A percentile compares a stretch with the other conserved stretches of the same genome.
These are phyloP conservation scores for Aphelenchoides bicaudatus DNA, from an alignment of 2,888 invertebrate species.

Conservation along the genomic window DNA sequence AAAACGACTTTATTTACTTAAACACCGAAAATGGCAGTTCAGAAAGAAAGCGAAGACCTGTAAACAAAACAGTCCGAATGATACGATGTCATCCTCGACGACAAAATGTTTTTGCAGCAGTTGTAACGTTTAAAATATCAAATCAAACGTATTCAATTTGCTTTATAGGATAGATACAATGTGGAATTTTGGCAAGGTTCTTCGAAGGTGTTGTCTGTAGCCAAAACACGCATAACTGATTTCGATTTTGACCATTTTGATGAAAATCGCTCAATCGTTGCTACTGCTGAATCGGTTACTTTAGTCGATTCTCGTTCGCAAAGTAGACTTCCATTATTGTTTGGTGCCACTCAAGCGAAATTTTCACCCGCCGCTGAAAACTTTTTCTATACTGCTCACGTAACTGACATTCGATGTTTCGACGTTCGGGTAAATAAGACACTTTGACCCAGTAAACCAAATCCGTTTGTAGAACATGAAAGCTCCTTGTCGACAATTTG, in stretches of 20 bases:
- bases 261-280: slow-evolving; percentile 17
- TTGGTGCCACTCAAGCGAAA: slow-evolving; percentile 29
- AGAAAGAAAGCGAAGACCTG: too few species aligned
- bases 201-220: neutral
- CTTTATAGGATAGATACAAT: slow-evolving; percentile 17
- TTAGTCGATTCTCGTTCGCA: slow-evolving; percentile 21
- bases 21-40: too few species aligned
- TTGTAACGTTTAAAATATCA: slow-evolving; percentile 14
- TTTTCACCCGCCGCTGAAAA: slow-evolving; percentile 25
- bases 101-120: slow-evolving; percentile 21
- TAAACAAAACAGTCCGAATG: neutral
- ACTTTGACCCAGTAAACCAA: neutral
- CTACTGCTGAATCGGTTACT: neutral
- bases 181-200: slow-evolving; percentile 19
- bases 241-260: slow-evolving; percentile 28
- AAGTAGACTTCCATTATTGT: slow-evolving; percentile 16
- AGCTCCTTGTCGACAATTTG: slow-evolving; percentile 27
- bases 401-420: slow-evolving; percentile 28
- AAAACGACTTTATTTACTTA: neutral
- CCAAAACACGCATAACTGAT: slow-evolving; percentile 25
- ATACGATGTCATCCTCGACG: slow-evolving; percentile 3
- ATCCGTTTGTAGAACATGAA: slow-evolving; percentile 23
- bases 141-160: neutral
- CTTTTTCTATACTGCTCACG: slow-evolving; percentile 25
- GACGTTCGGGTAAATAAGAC: slow-evolving; percentile 25